phyloP scores from a whole-genome alignment of 2,797 vertebrate species.

The Amniataba percoides region DNA sequence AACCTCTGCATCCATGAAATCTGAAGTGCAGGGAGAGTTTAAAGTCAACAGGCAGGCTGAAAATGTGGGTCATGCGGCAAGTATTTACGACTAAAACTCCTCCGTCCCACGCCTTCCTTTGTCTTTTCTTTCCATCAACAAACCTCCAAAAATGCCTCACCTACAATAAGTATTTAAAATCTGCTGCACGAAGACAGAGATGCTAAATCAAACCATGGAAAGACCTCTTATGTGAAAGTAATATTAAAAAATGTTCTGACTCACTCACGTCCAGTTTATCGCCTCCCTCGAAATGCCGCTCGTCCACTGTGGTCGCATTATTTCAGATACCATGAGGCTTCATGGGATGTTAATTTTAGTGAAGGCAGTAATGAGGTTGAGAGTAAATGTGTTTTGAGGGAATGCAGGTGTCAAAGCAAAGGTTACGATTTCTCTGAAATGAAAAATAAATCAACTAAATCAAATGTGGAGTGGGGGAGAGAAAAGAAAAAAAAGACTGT shows the following conservation, averaged over 20 bases:
- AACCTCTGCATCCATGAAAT: conserved; percentile 39
- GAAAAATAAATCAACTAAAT: conserved; percentile 8
- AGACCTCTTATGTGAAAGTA: background rate
- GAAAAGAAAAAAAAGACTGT: conserved; percentile 17
- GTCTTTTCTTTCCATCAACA: background rate
- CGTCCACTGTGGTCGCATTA: conserved; percentile 41
- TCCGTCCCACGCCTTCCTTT: background rate
- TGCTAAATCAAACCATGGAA: conserved; percentile 1
- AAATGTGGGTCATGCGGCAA: conserved; percentile 1
- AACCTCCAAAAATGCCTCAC: background rate
- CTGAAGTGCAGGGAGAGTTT: conserved; percentile 34
- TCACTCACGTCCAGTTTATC: conserved; percentile 15
- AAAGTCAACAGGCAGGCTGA: background rate
- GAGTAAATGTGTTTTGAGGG: conserved; percentile 58
- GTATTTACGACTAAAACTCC: background rate
- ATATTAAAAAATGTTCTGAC: conserved; percentile 25
- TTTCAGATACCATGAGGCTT: conserved; percentile 46
- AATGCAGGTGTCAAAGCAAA: conserved; percentile 28
- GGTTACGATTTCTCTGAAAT: conserved; percentile 9
- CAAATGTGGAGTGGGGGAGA: background rate
- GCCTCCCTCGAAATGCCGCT: conserved; percentile 23
- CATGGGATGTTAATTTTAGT: conserved; percentile 47
- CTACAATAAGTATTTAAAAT: conserved; percentile 1
- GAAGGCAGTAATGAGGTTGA: conserved; percentile 46
- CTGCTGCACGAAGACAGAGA: background rate